These are phyloP conservation scores for Mesocricetus auratus DNA, from an alignment of 2,113 vertebrate species.

Conservation along the genomic window DNA sequence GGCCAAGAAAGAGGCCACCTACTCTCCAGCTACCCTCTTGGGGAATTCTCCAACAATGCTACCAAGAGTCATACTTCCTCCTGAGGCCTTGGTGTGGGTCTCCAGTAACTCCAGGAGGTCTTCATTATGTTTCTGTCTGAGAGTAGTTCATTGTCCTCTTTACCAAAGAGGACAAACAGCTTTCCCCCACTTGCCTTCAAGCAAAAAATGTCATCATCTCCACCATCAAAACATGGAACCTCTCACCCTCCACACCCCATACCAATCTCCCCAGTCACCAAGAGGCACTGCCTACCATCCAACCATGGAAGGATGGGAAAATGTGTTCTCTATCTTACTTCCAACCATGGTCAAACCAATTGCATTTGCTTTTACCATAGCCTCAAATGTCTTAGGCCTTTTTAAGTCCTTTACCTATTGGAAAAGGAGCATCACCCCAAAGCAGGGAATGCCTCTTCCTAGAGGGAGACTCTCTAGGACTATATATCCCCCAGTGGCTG, in stretches of 20 bases:
- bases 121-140: not conserved
- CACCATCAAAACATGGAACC: not conserved
- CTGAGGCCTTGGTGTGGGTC: constrained; percentile 92
- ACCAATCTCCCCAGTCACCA: not conserved
- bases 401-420: not conserved
- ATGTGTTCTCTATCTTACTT: not conserved
- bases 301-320: not conserved
- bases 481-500: not conserved
- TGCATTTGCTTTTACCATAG: not conserved
- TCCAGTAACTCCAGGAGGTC: constrained; percentile 86
- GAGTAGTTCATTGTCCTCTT: not conserved
- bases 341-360: not conserved
- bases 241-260: too few species aligned
- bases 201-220: not conserved
- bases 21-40: not conserved
- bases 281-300: not conserved
- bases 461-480: not conserved
- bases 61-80: constrained; percentile 89
- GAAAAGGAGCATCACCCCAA: not conserved
- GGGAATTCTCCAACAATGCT: constrained; percentile 91
- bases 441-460: not conserved
- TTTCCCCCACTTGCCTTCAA: not conserved
- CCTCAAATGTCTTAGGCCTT: not conserved
- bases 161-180: not conserved
- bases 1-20: constrained; percentile 87